Conservation (phyloP, 2,113 vertebrate species). For the Dermatemys mawii region DNA sequence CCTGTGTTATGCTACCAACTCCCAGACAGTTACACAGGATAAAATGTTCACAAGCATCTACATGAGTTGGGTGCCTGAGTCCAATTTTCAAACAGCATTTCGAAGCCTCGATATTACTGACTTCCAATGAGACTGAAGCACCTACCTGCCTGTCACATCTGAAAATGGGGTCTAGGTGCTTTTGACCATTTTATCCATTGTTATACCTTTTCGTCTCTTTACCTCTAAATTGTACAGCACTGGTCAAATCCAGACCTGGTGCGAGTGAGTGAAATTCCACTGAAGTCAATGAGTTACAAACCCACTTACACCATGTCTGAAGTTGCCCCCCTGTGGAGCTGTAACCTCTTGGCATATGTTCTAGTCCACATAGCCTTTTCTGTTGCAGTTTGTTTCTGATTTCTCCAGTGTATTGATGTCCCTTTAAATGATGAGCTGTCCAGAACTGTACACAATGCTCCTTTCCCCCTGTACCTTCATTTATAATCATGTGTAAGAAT, state of each 20-base stretch:
- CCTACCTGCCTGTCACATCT: not conserved
- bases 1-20: too few relatives aligned
- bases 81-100: not conserved
- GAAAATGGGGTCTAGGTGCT: not conserved
- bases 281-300: not conserved
- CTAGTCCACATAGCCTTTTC: not conserved
- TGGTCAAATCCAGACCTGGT: not conserved
- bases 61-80: not conserved
- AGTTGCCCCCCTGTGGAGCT: too few relatives aligned
- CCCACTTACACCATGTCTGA: too few relatives aligned
- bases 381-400: not conserved
- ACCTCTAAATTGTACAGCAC: not conserved
- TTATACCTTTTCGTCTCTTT: not conserved
- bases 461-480: not conserved
- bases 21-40: not conserved
- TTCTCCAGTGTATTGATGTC: not conserved
- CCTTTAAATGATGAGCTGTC: not conserved
- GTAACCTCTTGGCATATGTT: not conserved
- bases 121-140: not conserved
- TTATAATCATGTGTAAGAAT: not conserved
- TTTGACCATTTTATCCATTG: not conserved
- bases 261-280: not conserved
- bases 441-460: not conserved
- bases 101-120: not conserved
- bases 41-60: not conserved